These are phyloP conservation scores for Eilema sororculum DNA, from an alignment of 2,888 invertebrate genomes.

Conservation along the genomic window DNA sequence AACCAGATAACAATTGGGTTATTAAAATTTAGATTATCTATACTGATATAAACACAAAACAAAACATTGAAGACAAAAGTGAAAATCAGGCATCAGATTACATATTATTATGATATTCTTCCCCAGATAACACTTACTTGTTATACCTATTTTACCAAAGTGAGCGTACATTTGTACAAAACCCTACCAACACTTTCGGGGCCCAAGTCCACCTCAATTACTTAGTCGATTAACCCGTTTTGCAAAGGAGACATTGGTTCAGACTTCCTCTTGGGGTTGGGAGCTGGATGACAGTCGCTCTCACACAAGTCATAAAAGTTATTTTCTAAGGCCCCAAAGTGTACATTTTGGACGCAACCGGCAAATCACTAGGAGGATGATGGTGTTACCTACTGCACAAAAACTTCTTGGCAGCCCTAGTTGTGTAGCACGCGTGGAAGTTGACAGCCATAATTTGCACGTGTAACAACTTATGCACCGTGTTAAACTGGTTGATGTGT, in stretches of 20 bases:
- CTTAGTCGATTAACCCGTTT: no score
- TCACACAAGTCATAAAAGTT: no score
- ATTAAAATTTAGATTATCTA: not conserved
- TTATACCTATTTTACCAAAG: not conserved
- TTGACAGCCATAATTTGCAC: not conserved
- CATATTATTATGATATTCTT: not conserved
- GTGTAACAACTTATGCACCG: constrained; percentile 12
- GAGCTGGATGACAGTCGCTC: no score
- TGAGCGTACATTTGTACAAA: not conserved
- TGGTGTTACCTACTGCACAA: not conserved
- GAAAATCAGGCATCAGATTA: not conserved
- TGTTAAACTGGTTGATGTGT: constrained; percentile 9
- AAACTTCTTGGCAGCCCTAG: not conserved
- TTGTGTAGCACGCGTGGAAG: not conserved
- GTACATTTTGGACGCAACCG: no score
- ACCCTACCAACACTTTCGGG: no score
- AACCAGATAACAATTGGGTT: not conserved
- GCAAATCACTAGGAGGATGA: not conserved
- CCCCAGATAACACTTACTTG: not conserved
- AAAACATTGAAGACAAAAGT: not conserved
- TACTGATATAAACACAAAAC: not conserved
- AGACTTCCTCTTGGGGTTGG: no score
- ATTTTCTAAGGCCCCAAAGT: no score
- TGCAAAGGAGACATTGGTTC: no score
- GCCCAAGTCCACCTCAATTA: no score